Base-by-base conservation (phyloP, 2,113 vertebrate genomes). In the Tursiops truncatus region DNA sequence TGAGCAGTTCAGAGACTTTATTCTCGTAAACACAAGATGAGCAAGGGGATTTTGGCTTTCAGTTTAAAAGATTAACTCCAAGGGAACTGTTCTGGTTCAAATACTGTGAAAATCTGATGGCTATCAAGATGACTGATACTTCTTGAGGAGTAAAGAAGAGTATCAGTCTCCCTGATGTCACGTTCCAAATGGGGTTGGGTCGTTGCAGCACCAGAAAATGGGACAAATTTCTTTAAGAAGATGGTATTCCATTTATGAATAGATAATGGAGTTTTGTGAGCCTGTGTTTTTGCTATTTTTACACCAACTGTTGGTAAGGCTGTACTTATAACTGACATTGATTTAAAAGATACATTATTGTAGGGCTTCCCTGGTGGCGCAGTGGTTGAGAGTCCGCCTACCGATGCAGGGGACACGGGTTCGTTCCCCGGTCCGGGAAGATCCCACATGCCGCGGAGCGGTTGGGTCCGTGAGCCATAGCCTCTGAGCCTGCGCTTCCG, bases 11-110 rank as follows among this genome's bases (percentile, higher is more conserved):
- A n/a, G 87, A 94, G 83, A 94, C 38, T 88, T 84, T 90, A 58
- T 36, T 83, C 38, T 84, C 21, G 77, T 63, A 33, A 80, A 80
- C 38, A 77, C 2, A 28, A 96, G 92, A 92, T 60, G 77, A 86
- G 67, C 95, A 89, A 88, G 85, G 90, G 89, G 87, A 94, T 87
- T 97, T 91, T 76, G 67, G 12, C 74, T 94, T 95, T 97, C 33
- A 62, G 85, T 97, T 96, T 93, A 97, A 93, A 96, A 97, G 95
- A 96, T 95, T 95, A 96, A 97, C 87, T 94, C 79, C 33, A 44
- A 88, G 53, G 58, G 36, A 97, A 65, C 58, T 83, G n/a, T 76
- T 33, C 44, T 84, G 70, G 44, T 93, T 94, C 89, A 95, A 89
- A 97, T 56, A 71, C 79, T 81, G 62, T 92, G 76, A 85, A 90